phyloP scores from a whole-genome alignment of 1,140 invertebrate species.

The Panagrolaimus sp. region DNA sequence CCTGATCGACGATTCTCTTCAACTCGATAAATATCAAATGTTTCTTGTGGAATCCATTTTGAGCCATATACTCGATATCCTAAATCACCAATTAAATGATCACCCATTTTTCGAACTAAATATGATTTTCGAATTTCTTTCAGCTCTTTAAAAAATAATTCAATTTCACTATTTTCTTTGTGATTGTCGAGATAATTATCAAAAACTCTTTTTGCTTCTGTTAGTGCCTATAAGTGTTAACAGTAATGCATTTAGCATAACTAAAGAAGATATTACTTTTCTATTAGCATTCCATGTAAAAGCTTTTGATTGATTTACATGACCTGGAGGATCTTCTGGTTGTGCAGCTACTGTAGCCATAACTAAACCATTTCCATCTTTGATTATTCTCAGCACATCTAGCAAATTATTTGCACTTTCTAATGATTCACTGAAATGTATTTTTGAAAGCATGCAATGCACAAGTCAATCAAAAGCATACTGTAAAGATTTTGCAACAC shows the following conservation, averaged over 20 bases:
- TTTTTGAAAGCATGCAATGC: no score
- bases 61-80: slow-evolving; percentile 40
- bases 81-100: slow-evolving; percentile 39
- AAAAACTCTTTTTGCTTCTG: slow-evolving; percentile 28
- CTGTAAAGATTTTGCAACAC: slow-evolving; percentile 40
- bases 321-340: slow-evolving; percentile 26
- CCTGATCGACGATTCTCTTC: slow-evolving; percentile 16
- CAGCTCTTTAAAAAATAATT: slow-evolving; percentile 33
- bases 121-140: slow-evolving; percentile 39
- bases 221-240: slow-evolving; percentile 27
- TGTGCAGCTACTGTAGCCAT: background rate
- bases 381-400: slow-evolving; percentile 29
- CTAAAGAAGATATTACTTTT: slow-evolving; percentile 19
- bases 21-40: slow-evolving; percentile 39
- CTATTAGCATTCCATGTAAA: slow-evolving; percentile 17
- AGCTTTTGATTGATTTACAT: background rate
- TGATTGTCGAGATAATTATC: slow-evolving; percentile 14
- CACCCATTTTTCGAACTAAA: slow-evolving; percentile 39
- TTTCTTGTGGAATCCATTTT: slow-evolving; percentile 32
- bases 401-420: slow-evolving; percentile 32
- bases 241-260: slow-evolving; percentile 2
- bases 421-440: background rate
- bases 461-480: no score
- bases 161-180: background rate
- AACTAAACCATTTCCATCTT: slow-evolving; percentile 19